Evolutionary conservation across 2,888 invertebrate species (phyloP).

Genomic region (Muscina levida): DNA sequence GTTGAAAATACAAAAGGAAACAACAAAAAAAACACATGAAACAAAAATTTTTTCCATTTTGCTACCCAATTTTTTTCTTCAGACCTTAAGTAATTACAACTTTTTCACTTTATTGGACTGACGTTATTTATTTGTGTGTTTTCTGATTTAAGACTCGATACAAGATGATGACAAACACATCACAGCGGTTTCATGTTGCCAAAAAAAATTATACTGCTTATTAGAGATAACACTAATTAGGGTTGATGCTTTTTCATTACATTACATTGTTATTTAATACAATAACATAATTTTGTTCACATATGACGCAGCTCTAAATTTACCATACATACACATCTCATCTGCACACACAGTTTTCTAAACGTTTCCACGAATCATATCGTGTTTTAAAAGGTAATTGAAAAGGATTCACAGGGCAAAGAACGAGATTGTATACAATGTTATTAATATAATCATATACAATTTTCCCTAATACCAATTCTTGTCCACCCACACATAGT

Average conservation of each 20-base stretch:
- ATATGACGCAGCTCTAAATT: too few relatives aligned
- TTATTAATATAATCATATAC: conserved; percentile 48
- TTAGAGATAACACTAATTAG: conserved; percentile 51
- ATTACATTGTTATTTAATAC: conserved; percentile 40
- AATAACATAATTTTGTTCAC: background rate
- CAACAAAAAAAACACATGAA: too few relatives aligned
- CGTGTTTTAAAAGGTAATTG: conserved; percentile 38
- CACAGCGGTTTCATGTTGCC: too few relatives aligned
- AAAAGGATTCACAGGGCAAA: conserved; percentile 39
- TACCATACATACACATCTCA: too few relatives aligned
- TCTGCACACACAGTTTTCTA: conserved; percentile 11
- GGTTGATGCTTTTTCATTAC: conserved; percentile 48
- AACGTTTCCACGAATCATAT: background rate
- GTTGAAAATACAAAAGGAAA: too few relatives aligned
- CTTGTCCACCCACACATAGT: background rate
- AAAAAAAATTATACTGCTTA: conserved; percentile 47
- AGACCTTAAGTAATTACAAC: too few relatives aligned
- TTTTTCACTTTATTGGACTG: too few relatives aligned
- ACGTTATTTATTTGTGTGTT: too few relatives aligned
- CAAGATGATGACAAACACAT: too few relatives aligned
- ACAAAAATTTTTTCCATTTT: too few relatives aligned
- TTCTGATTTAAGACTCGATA: too few relatives aligned
- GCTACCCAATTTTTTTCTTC: too few relatives aligned
- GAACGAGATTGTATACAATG: conserved; percentile 48
- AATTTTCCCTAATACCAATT: background rate